Evolutionary conservation across 2,113 vertebrate species (phyloP).

Genomic region (Cariama cristata): DNA sequence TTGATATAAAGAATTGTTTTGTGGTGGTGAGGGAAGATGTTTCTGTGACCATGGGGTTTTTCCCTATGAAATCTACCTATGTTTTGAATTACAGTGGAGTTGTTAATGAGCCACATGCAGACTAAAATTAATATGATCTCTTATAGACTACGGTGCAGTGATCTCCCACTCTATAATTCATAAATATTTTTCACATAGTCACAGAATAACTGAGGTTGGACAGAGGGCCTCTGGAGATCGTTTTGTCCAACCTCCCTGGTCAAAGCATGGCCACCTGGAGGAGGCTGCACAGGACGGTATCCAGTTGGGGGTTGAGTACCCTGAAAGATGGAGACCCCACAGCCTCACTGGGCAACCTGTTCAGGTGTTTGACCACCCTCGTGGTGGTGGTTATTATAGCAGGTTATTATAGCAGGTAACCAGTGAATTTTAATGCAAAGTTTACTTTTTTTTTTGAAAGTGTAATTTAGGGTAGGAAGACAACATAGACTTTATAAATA

Average conservation of each 20-base stretch:
- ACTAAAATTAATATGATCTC: conserved; percentile 24
- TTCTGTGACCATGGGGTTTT: neutral
- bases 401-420: neutral
- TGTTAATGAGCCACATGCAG: conserved; percentile 47
- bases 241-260: neutral
- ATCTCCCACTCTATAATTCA: neutral
- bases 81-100: conserved; percentile 35
- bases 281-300: neutral
- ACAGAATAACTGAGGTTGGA: neutral
- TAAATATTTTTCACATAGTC: neutral
- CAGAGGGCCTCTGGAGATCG: neutral
- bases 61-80: neutral
- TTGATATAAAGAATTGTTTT: neutral
- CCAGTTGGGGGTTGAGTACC: neutral
- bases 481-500: neutral
- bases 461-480: neutral
- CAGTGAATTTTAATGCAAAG: neutral
- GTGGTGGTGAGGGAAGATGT: neutral
- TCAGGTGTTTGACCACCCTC: neutral
- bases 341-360: neutral
- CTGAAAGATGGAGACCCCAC: neutral
- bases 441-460: neutral
- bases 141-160: neutral
- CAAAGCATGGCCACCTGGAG: neutral
- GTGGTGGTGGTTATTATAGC: neutral